Evolutionary conservation across 2,888 invertebrate species (phyloP).

Genomic region (Tipula helvola): DNA sequence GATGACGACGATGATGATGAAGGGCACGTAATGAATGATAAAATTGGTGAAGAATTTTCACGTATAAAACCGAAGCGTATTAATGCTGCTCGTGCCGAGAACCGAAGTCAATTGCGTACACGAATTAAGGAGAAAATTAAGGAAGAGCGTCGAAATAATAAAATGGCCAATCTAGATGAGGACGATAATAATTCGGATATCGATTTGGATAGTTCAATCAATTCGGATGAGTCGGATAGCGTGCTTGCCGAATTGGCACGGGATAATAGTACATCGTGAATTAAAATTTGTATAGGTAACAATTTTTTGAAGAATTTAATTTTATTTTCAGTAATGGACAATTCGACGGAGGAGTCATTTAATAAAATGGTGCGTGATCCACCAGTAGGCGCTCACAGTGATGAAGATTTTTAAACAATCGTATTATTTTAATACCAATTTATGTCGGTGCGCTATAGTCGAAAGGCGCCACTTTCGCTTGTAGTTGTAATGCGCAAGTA

Average conservation of each 20-base stretch:
- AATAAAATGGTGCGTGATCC: background rate
- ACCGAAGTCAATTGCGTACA: background rate
- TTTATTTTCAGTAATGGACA: conserved; percentile 5
- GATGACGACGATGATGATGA: conserved; percentile 28
- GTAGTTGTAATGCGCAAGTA: too few species aligned
- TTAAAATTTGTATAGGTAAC: conserved; percentile 6
- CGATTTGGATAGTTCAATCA: conserved; percentile 30
- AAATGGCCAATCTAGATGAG: conserved; percentile 14
- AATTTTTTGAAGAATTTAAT: conserved; percentile 8
- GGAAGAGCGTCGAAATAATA: background rate
- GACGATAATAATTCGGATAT: conserved; percentile 19
- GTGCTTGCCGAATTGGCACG: conserved; percentile 28
- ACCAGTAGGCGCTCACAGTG: conserved; percentile 14
- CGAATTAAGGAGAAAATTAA: background rate
- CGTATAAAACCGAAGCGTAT: background rate
- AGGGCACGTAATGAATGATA: background rate
- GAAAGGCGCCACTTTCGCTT: too few species aligned
- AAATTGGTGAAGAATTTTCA: background rate
- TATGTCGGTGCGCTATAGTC: too few species aligned
- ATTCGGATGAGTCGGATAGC: conserved; percentile 28
- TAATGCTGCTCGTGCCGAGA: background rate
- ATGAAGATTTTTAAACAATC: conserved; percentile 17
- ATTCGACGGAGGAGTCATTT: background rate
- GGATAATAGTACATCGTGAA: conserved; percentile 21
- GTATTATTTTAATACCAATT: too few species aligned